Evolutionary conservation across 2,888 invertebrate genomes (phyloP).

Genomic region (Cheiracanthium punctorium): DNA sequence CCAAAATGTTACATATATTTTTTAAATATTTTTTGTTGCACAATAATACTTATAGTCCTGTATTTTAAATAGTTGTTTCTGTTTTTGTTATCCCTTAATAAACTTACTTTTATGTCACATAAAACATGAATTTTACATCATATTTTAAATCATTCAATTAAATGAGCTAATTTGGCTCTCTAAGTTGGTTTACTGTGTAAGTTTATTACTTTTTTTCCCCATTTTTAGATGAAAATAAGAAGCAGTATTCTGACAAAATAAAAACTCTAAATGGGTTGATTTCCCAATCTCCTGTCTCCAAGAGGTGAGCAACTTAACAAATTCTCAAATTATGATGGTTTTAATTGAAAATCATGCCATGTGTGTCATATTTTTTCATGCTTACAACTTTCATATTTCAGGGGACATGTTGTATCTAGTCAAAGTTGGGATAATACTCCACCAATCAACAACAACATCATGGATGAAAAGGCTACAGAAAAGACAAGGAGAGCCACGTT

Average conservation of each 20-base stretch:
- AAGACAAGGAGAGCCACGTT: conserved; percentile 67
- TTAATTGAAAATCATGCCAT: too few species aligned
- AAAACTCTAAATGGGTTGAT: conserved; percentile 62
- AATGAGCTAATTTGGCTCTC: neutral
- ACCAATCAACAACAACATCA: conserved; percentile 59
- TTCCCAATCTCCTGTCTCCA: conserved; percentile 58
- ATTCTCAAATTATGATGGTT: neutral
- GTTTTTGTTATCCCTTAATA: too few species aligned
- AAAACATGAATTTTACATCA: too few species aligned
- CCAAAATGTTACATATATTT: too few species aligned
- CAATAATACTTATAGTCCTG: too few species aligned
- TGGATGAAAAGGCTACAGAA: conserved; percentile 39
- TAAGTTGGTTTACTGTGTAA: neutral
- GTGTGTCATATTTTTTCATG: too few species aligned
- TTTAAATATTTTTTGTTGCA: too few species aligned
- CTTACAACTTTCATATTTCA: conserved; percentile 2
- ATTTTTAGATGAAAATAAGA: conserved; percentile 67
- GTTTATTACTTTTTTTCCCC: neutral
- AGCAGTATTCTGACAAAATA: conserved; percentile 73
- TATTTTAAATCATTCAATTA: neutral
- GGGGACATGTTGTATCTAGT: conserved; percentile 62
- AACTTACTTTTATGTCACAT: too few species aligned
- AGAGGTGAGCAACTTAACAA: conserved; percentile 25
- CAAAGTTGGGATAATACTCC: conserved; percentile 69
- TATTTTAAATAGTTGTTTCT: too few species aligned